A percentile compares a stretch with the other conserved stretches of the same genome.
Evolutionary conservation across 2,113 vertebrate species (phyloP).

Genomic region (Sturnira hondurensis): DNA sequence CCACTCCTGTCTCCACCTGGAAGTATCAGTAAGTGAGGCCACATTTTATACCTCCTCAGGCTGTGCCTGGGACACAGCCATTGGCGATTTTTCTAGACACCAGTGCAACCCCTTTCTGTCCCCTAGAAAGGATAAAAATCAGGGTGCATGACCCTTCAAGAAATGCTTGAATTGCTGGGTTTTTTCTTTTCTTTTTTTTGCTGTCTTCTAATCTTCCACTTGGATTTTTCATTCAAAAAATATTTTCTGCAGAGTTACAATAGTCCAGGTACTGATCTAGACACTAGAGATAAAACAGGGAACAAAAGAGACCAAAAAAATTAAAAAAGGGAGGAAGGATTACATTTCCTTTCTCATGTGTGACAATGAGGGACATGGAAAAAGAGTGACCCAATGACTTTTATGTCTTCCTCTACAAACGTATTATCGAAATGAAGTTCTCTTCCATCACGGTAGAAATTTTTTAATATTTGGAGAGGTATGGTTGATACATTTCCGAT

Average conservation of each 20-base stretch:
- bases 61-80: background rate
- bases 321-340: background rate
- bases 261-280: background rate
- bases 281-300: background rate
- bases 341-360: background rate
- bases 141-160: background rate
- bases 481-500: background rate
- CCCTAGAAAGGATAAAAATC: background rate
- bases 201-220: background rate
- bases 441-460: background rate
- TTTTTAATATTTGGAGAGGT: background rate
- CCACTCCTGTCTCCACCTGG: background rate
- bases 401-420: background rate
- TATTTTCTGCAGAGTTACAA: background rate
- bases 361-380: background rate
- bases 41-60: background rate
- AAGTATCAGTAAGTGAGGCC: background rate
- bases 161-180: background rate
- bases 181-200: background rate
- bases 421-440: background rate
- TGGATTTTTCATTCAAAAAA: constrained; percentile 1
- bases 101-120: background rate
- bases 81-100: background rate
- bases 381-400: background rate
- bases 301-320: background rate